These are phyloP conservation scores for Ophion ellenae DNA, from an alignment of 2,888 invertebrate genomes.

Conservation along the genomic window DNA sequence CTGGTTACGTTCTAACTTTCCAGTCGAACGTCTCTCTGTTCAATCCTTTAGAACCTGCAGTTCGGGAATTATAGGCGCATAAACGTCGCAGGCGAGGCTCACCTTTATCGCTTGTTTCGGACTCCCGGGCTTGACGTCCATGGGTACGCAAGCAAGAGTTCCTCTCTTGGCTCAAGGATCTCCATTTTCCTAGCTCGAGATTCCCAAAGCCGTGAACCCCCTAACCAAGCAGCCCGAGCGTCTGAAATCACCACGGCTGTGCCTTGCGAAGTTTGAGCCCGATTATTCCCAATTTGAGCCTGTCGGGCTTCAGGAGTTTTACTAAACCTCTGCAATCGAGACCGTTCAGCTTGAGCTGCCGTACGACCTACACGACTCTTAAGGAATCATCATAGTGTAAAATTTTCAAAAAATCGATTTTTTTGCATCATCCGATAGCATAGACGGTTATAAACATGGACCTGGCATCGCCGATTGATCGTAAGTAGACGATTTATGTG, in stretches of 20 bases:
- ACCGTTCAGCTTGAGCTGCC: neutral
- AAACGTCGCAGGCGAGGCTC: neutral
- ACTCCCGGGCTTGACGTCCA: neutral
- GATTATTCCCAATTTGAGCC: neutral
- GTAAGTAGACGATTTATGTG: no score
- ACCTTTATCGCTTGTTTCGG: neutral
- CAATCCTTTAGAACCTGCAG: neutral
- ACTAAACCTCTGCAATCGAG: neutral
- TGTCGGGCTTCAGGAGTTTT: neutral
- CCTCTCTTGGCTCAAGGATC: neutral
- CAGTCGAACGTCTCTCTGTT: neutral
- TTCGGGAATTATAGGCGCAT: neutral
- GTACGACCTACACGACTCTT: neutral
- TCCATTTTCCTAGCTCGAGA: neutral
- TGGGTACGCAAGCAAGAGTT: neutral
- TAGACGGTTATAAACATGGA: no score
- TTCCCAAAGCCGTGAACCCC: neutral
- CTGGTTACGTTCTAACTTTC: neutral
- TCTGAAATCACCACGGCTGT: neutral
- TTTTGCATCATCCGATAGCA: no score
- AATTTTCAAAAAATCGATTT: no score
- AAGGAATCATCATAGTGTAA: no score
- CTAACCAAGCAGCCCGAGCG: neutral
- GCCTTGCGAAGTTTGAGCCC: neutral
- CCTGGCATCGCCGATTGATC: no score